Percentiles rank a stretch among this genome's conserved stretches.
Conservation (phyloP, 2,797 vertebrate genomes). For the Onychomys arenicola region DNA sequence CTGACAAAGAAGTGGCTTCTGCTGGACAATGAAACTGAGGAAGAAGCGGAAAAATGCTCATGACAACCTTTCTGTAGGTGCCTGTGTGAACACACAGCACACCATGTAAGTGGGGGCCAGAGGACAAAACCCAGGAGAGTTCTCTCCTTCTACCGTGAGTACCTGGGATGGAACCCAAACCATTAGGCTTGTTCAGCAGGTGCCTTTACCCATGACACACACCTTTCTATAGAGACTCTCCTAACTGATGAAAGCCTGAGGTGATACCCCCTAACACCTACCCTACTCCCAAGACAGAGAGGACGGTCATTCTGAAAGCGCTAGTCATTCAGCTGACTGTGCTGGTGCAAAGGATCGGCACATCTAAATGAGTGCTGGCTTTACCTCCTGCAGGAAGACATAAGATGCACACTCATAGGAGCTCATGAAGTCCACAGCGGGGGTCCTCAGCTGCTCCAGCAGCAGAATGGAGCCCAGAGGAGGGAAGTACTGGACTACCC, state of each 20-base stretch:
- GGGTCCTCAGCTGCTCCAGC: slow-evolving; percentile 92
- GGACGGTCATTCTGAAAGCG: not conserved
- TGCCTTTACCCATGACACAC: not conserved
- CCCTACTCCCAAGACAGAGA: not conserved
- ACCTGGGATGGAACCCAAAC: not conserved
- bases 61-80: not conserved
- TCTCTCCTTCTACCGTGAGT: not conserved
- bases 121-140: not conserved
- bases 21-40: not conserved
- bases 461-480: slow-evolving; percentile 90
- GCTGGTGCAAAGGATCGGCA: not conserved
- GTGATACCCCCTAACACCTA: too few relatives aligned
- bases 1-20: not conserved
- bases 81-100: accelerated
- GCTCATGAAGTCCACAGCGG: slow-evolving; percentile 91
- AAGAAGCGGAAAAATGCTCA: not conserved
- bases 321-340: too few relatives aligned
- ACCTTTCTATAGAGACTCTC: not conserved
- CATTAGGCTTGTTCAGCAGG: not conserved
- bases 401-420: slow-evolving; percentile 88
- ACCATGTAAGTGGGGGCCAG: not conserved
- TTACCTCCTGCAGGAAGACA: slow-evolving; percentile 90
- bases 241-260: too few relatives aligned
- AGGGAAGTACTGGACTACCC: slow-evolving; percentile 87
- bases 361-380: slow-evolving; percentile 53